A percentile compares a stretch with the other conserved stretches of the same genome.
These are phyloP conservation scores for Rhingia rostrata DNA, from an alignment of 2,888 invertebrate species.

Conservation along the genomic window DNA sequence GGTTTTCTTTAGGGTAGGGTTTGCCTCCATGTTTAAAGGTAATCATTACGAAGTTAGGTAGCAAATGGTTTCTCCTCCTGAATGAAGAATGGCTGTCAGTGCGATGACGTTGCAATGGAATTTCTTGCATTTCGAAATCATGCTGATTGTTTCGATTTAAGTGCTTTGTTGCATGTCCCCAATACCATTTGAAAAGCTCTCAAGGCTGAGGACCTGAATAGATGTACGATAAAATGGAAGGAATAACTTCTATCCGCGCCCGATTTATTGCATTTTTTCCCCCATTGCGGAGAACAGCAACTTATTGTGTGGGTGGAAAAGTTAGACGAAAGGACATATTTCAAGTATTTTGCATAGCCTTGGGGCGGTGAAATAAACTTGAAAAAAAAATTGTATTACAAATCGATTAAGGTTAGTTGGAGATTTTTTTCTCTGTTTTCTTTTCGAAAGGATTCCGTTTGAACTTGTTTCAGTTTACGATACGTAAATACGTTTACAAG, in stretches of 20 bases:
- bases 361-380: constrained; percentile 19
- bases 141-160: constrained; percentile 28
- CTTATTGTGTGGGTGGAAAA: constrained; percentile 29
- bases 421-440: constrained; percentile 4
- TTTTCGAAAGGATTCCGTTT: no score
- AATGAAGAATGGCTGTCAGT: not conserved
- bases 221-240: not conserved
- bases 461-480: no score
- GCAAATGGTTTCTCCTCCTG: constrained; percentile 13
- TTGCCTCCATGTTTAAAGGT: constrained; percentile 8
- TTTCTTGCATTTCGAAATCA: constrained; percentile 24
- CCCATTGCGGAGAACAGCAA: not conserved
- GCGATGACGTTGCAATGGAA: constrained; percentile 8
- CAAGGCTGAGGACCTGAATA: constrained; percentile 19
- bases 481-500: no score
- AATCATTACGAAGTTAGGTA: constrained; percentile 6
- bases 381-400: constrained; percentile 29
- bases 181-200: constrained; percentile 34
- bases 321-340: constrained; percentile 16
- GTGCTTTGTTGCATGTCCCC: constrained; percentile 37
- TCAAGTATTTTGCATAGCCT: constrained; percentile 47
- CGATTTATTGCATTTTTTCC: constrained; percentile 1
- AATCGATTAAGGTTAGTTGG: constrained; percentile 46
- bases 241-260: not conserved
- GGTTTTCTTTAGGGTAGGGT: not conserved